Conservation (phyloP, 1,140 invertebrate species). For the Bombyx mori region DNA sequence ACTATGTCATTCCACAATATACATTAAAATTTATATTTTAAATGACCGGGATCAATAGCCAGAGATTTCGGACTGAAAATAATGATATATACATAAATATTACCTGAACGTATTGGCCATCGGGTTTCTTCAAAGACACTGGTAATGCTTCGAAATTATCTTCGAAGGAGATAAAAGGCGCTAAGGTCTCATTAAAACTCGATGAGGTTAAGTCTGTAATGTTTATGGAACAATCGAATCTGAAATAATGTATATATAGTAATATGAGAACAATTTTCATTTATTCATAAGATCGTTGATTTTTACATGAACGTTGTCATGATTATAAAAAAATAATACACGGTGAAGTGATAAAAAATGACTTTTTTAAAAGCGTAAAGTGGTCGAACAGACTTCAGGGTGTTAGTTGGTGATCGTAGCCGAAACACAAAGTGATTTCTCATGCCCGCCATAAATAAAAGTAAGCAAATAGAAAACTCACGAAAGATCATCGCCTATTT, state of each 20-base stretch:
- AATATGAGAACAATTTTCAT: background rate
- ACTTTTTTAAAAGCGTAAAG: no score
- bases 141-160: conserved; percentile 25
- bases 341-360: no score
- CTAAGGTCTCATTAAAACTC: conserved; percentile 23
- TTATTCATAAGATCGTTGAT: no score
- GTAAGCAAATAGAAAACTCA: conserved; percentile 23
- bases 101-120: conserved; percentile 37
- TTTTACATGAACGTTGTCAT: no score
- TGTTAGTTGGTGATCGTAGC: background rate
- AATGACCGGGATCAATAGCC: no score
- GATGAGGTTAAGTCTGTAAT: conserved; percentile 16
- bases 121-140: conserved; percentile 30
- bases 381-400: no score
- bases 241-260: conserved; percentile 15
- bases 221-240: conserved; percentile 29
- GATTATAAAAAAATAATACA: no score
- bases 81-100: background rate
- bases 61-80: no score
- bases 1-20: no score
- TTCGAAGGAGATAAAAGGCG: conserved; percentile 27
- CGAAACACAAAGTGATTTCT: background rate
- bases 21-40: no score
- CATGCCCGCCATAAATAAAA: background rate
- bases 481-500: conserved; percentile 32